phyloP scores from a whole-genome alignment of 2,888 invertebrate genomes.

The Callimorpha dominula region DNA sequence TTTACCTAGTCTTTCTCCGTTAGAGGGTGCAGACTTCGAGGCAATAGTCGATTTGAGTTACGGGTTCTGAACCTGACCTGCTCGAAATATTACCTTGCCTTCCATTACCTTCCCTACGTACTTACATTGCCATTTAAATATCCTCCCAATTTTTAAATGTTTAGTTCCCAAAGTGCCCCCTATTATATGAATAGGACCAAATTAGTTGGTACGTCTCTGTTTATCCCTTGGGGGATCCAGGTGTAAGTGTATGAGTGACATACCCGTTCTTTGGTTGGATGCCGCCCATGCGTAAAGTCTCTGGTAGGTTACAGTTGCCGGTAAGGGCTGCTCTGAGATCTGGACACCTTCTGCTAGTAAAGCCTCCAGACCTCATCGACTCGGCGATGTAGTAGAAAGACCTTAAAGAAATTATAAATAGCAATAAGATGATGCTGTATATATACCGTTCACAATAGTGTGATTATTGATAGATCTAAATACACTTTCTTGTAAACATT shows the following conservation, averaged over 20 bases:
- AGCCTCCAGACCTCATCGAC: constrained; percentile 56
- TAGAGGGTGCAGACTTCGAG: no score
- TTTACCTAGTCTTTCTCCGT: no score
- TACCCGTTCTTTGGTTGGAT: constrained; percentile 62
- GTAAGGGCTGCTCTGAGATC: constrained; percentile 44
- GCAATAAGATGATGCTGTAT: not conserved
- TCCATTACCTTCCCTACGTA: no score
- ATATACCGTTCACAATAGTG: not conserved
- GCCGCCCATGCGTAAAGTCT: constrained; percentile 59
- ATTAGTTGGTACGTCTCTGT: no score
- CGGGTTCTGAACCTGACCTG: no score
- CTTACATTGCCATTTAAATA: no score
- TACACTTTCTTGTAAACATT: not conserved
- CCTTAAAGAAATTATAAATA: constrained; percentile 43
- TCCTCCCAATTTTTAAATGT: no score
- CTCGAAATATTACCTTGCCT: no score
- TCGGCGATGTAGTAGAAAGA: constrained; percentile 60
- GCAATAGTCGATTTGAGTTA: no score
- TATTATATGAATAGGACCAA: no score
- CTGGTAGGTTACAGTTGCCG: constrained; percentile 48
- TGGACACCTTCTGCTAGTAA: constrained; percentile 54
- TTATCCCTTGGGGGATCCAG: not conserved
- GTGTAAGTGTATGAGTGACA: constrained; percentile 13
- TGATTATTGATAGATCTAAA: not conserved
- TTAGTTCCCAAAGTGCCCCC: no score